Evolutionary conservation across 2,888 invertebrate species (phyloP), one percentile per base, ranked within the genome.

Genomic region (Allygus modestus): DNA sequence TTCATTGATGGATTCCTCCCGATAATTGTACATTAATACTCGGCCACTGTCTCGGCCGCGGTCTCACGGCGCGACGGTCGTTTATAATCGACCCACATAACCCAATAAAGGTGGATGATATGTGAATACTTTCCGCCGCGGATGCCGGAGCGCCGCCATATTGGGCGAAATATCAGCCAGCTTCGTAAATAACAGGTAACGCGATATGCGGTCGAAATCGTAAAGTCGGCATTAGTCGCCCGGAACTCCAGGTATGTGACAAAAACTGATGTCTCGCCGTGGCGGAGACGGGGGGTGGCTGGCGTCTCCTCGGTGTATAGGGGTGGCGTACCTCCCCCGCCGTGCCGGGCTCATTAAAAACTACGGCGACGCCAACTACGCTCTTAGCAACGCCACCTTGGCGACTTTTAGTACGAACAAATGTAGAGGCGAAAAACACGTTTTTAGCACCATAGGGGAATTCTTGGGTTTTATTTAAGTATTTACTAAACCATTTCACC

Each of bases 141-240:
- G 61, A 23, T 61, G 61, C 33, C 37, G 37, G n/a, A n/a, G n/a
- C n/a, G n/a, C n/a, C 31, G 43, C 73, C 73, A 43, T 73, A 73
- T 73, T 73, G 73, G 43, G 73, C 73, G 73, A 73, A 73, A 41
- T 69, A 69, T 41, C 73, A 7, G 71, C 4, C 71, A 73, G 43
- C 71, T 71, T 71, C 71, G 31, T 73, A 73, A 73, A 73, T 43
- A 43, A 43, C 73, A 71, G 37, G 73, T 73, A 73, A 73, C 73
- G 33, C 73, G 73, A 43, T 73, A 73, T 43, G 20, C n/a, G n/a
- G 73, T 20, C 41, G 41, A 61, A 61, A 69, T 43, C 43, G 73
- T 73, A 73, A 73, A 73, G 73, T 73, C 73, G 37, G n/a, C n/a
- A n/a, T n/a, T n/a, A n/a, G n/a, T n/a, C 33, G 5, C 4, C 41